Percentiles rank a stretch among this genome's conserved stretches.
These are phyloP conservation scores for Macaria notata DNA, from an alignment of 2,888 invertebrate species.

Conservation along the genomic window DNA sequence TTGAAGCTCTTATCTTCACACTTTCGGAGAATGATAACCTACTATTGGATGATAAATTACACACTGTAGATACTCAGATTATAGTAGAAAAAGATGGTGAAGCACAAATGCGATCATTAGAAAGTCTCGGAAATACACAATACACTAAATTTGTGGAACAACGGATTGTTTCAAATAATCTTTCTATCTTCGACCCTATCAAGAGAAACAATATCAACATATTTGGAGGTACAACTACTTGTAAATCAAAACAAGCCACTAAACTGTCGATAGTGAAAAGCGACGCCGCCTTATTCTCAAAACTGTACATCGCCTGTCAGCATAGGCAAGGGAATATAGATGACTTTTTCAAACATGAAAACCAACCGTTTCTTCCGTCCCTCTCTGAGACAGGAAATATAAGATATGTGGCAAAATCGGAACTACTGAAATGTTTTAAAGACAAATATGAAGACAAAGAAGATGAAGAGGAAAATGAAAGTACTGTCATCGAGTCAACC, in stretches of 20 bases:
- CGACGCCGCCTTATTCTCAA: constrained; percentile 22
- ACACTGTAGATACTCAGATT: constrained; percentile 20
- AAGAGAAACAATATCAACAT: constrained; percentile 17
- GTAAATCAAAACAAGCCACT: constrained; percentile 19
- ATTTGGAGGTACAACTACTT: constrained; percentile 16
- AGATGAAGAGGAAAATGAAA: constrained; percentile 20
- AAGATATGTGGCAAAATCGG: constrained; percentile 20
- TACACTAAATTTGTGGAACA: constrained; percentile 3
- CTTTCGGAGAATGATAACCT: constrained; percentile 17
- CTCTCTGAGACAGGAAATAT: constrained; percentile 21
- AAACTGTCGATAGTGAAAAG: constrained; percentile 21
- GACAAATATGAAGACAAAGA: constrained; percentile 23
- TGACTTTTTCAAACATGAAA: constrained; percentile 20
- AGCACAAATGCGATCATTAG: constrained; percentile 8
- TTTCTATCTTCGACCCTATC: constrained; percentile 14
- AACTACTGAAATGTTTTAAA: constrained; percentile 22
- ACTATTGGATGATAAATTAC: constrained; percentile 18
- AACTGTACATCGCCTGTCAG: constrained; percentile 23
- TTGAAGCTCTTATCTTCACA: constrained; percentile 19
- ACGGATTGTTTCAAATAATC: constrained; percentile 3
- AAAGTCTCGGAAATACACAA: constrained; percentile 3
- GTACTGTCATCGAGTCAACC: constrained; percentile 6
- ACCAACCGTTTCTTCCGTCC: constrained; percentile 21
- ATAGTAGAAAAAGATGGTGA: constrained; percentile 21
- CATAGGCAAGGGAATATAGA: constrained; percentile 24